Base-by-base conservation (phyloP, 1,140 invertebrate species). In the Orius insidiosus region DNA sequence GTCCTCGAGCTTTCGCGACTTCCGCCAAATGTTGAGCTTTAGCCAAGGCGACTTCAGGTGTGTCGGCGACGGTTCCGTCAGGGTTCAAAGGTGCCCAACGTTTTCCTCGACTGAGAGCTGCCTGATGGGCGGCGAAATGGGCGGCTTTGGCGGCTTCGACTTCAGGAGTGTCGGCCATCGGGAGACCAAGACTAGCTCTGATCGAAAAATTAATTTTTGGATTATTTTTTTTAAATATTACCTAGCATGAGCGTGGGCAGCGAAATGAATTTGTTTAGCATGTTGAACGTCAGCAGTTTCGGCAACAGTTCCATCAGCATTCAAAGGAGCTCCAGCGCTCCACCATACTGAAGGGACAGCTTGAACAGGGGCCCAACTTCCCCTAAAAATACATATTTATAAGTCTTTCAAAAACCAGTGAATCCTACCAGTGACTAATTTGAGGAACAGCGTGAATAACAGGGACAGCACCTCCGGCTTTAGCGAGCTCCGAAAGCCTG, bases 11-110 rank as follows among this genome's bases (percentile, higher is more conserved):
- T 47, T 69, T 68, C 18, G 71, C 69, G 30, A 46, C 69, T 52
- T 69, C 68, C 8, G 68, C 65, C 39, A 64, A 59, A 53, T 72
- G 72, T 7, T 66, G 66, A 13, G 69, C 65, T 53, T 70, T 71
- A 15, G 70, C 70, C 52, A 68, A 66, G 46, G 69, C 68, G 3
- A 74, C 72, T 52, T 72, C 71, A 32, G 68, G 68, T 5, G 70
- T 72, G 41, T 74, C 70, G 1, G 73, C 65, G 5, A 59, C 61
- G 7, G 47, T 49, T 14, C 55, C 53, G 14, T 37, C 34, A 7
- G 45, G 14, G 11, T 37, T 32, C 38, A 19, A 30, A 31, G 31
- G 7, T 6, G 7, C 15, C 38, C 32, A 32, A 16, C 19, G 34
- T 14, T 14, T 39, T 36, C 45, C n/a, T 13, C 63, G 59, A 7